Evolutionary conservation across 2,797 vertebrate species (phyloP), one percentile per base, ranked within the genome.

Genomic region (Alcedo quadribrachys): DNA sequence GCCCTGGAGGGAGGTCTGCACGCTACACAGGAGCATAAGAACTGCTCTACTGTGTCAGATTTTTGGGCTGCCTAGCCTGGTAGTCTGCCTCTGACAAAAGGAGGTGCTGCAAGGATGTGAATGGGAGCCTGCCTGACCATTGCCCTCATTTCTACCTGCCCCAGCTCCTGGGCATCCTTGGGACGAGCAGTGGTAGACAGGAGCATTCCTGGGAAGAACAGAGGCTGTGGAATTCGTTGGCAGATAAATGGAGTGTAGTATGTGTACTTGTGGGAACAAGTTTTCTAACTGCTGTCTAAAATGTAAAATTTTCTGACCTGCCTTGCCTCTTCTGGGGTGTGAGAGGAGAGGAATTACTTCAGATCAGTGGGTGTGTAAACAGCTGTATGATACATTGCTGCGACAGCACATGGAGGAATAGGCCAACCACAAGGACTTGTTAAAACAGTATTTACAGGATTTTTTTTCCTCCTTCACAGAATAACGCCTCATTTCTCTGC

Each of bases 331-430:
- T 93, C 61, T 58, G 76, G 40, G 61, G 25, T 61, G 53, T 66
- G 48, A 91, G 71, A 74, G 22, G 61, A 16, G 14, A 87, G 61
- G 61, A 84, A 70, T 85, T 78, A 43, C 45, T 90, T 92, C 74
- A 67, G 51, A 89, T 91, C 66, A 86, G 60, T 57, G 83, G 45
- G 50, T 90, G 61, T 89, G 80, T 86, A 76, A 92, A 81, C 82
- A 86, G 67, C 79, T 78, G 58, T 84, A 45, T 55, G 58, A 89
- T 82, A 58, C 66, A 76, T 79, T 75, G 65, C 65, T 87, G 75
- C 16, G n/a, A 79, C 76, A 95, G 78, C 70, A 40, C 69, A 9
- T 66, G 75, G 57, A 87, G 67, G 76, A 89, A 78, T 43, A 91
- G 73, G 33, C 58, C 58, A 89, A 54, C 50, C 30, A 8, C 68